A percentile compares a stretch with the other conserved stretches of the same genome.
Conservation (phyloP, 2,113 vertebrate species). For the Catharus bicknelli region DNA sequence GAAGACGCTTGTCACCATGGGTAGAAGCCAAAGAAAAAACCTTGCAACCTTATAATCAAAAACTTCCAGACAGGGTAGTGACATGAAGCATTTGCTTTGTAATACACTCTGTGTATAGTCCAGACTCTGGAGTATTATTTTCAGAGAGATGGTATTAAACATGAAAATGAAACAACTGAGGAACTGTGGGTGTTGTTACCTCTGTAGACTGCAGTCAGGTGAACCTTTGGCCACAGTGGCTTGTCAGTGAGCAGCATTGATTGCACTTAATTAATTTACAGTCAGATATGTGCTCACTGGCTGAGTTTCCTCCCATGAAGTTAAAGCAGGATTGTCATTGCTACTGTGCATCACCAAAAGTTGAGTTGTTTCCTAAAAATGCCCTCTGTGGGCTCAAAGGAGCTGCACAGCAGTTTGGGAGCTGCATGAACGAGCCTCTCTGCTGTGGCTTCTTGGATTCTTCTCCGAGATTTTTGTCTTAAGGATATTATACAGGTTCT, state of each 20-base stretch:
- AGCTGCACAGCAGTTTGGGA: neutral
- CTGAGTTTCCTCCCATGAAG: neutral
- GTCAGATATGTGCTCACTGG: neutral
- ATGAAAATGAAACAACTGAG: neutral
- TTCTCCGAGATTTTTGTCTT: neutral
- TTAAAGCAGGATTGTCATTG: neutral
- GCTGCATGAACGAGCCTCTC: accelerated
- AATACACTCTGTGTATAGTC: neutral
- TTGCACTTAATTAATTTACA: neutral
- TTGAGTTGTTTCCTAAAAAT: neutral
- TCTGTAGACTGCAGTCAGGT: neutral
- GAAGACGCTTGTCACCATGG: neutral
- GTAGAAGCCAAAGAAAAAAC: neutral
- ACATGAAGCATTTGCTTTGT: neutral
- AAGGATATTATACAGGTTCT: neutral
- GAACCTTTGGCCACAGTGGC: neutral
- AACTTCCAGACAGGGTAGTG: neutral
- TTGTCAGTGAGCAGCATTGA: neutral
- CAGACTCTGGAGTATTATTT: neutral
- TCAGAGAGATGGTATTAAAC: neutral
- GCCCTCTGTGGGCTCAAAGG: neutral
- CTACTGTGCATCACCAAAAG: neutral
- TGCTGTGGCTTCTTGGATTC: neutral
- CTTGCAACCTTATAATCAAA: neutral
- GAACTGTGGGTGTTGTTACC: neutral